phyloP scores from a whole-genome alignment of 2,888 invertebrate genomes.

The Diarsia rubi region DNA sequence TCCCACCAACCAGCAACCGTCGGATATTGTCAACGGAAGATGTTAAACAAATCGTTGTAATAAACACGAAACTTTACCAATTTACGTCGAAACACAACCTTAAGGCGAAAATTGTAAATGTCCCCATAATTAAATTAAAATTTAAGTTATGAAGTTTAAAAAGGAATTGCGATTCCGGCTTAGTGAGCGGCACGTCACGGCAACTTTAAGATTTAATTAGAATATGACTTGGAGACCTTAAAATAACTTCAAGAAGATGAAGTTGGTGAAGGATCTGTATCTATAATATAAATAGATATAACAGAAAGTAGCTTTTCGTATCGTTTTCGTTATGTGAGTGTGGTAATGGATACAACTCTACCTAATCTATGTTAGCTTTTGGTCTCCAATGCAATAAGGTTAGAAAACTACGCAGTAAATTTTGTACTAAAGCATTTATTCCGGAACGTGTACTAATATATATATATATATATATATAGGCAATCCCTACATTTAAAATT shows the following conservation, averaged over 20 bases:
- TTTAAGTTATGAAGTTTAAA: conserved; percentile 85
- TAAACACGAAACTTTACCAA: conserved; percentile 88
- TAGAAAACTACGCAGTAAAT: background rate
- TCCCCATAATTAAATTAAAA: conserved; percentile 87
- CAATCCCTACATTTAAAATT: background rate
- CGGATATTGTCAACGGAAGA: conserved; percentile 77
- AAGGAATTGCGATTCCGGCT: conserved; percentile 84
- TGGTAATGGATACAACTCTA: no score
- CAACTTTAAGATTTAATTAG: conserved; percentile 84
- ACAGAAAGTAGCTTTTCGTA: background rate
- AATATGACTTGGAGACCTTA: conserved; percentile 40
- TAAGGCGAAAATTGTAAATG: conserved; percentile 83
- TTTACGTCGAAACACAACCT: conserved; percentile 78
- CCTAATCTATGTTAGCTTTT: no score
- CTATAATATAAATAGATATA: background rate
- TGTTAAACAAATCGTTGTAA: conserved; percentile 79
- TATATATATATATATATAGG: background rate
- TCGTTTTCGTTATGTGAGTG: background rate
- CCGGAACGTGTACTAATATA: background rate
- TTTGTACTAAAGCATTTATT: background rate
- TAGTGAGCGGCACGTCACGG: conserved; percentile 75
- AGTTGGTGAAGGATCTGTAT: background rate
- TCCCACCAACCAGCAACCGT: conserved; percentile 42
- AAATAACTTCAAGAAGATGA: conserved; percentile 22
- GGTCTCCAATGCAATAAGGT: no score